Percentiles rank a stretch among this genome's conserved stretches.
phyloP scores from a whole-genome alignment of 92 coral and sea anemone genomes.

The Phenganax stokvisi region DNA sequence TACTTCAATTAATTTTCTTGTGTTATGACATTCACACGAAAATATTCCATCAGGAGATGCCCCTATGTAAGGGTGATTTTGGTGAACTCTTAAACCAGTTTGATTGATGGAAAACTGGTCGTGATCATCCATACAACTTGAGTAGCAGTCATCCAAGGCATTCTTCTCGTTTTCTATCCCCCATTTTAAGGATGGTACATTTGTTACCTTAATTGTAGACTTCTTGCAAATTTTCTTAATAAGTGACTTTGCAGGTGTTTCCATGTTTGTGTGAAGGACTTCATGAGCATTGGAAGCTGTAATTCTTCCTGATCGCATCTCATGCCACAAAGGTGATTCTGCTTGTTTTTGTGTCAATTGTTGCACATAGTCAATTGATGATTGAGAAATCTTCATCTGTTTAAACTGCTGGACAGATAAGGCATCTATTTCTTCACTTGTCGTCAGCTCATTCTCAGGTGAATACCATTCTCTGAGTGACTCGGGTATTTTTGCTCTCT shows the following conservation, averaged over 20 bases:
- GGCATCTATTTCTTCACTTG: not conserved
- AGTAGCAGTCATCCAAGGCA: not conserved
- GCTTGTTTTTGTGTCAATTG: not conserved
- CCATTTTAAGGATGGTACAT: constrained; percentile 11
- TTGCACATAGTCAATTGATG: not conserved
- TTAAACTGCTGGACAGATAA: not conserved
- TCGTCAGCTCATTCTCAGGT: not conserved
- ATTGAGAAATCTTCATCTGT: not conserved
- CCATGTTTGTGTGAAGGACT: constrained; percentile 3
- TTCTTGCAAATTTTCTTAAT: constrained; percentile 3
- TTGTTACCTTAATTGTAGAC: not conserved
- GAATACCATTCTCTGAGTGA: not conserved
- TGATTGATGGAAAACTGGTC: constrained; percentile 11
- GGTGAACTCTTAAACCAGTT: constrained; percentile 29
- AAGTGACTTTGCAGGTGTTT: not conserved
- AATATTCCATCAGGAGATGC: constrained; percentile 49
- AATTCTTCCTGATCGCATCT: not conserved
- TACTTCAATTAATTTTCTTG: constrained; percentile 29
- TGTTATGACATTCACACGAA: constrained; percentile 40
- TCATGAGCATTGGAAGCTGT: not conserved
- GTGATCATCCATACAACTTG: constrained; percentile 11
- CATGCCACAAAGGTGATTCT: constrained; percentile 7
- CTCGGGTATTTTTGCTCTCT: not conserved
- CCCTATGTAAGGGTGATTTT: constrained; percentile 19
- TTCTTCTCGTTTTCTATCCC: constrained; percentile 17